phyloP scores from a whole-genome alignment of 1,140 invertebrate genomes.

The Tetramorium alpestre region DNA sequence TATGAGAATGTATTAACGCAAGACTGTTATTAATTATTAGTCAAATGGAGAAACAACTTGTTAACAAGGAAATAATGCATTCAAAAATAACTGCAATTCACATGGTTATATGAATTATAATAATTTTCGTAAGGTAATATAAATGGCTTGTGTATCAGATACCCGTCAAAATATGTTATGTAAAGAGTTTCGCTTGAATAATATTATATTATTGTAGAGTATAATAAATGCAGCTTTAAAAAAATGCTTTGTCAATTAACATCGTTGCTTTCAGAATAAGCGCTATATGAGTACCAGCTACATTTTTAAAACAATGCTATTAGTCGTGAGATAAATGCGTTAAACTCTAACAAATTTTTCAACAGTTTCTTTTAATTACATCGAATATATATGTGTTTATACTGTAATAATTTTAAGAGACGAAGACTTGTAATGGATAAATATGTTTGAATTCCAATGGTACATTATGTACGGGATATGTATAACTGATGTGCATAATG shows the following conservation, averaged over 20 bases:
- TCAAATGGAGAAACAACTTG: constrained; percentile 25
- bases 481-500: constrained; percentile 7
- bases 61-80: constrained; percentile 45
- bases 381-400: background rate
- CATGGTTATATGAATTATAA: constrained; percentile 21
- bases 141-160: constrained; percentile 67
- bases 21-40: constrained; percentile 45
- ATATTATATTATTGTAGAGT: background rate
- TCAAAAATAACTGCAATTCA: constrained; percentile 42
- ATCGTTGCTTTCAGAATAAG: constrained; percentile 20
- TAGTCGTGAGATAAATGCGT: background rate
- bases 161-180: constrained; percentile 62
- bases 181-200: background rate
- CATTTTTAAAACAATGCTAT: background rate
- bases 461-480: background rate
- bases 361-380: background rate
- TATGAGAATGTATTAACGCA: constrained; percentile 25
- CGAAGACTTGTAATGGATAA: background rate
- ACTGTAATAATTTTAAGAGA: background rate
- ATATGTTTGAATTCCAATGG: background rate
- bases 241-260: constrained; percentile 17
- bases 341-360: background rate
- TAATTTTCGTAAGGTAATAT: background rate
- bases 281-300: constrained; percentile 30
- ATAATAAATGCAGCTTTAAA: background rate